Evolutionary conservation across 2,888 invertebrate genomes (phyloP), one percentile per base, ranked within the genome.

Genomic region (Drosophila nigricruria): DNA sequence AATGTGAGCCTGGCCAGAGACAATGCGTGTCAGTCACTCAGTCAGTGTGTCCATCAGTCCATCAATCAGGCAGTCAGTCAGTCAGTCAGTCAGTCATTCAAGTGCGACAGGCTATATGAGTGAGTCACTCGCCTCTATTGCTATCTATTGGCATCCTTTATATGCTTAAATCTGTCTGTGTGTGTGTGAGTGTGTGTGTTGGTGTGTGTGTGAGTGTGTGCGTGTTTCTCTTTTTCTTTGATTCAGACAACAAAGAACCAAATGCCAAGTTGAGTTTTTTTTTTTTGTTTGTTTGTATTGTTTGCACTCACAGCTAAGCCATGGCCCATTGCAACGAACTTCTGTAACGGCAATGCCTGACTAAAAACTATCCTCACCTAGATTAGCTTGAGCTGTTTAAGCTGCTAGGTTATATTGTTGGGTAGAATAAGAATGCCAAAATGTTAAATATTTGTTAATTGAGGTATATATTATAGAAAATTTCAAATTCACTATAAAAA

Each of bases 1-100:
- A 76, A 76, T 72, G 68, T 63, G 57, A 65, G 70, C 62, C 69
- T 70, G 78, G 30, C 59, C 49, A 58, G 69, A 74, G 66, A 89
- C 87, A 87, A 88, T 88, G 82, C 79, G 58, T 88, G 86, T 82
- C 86, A 86, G 73, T 75, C 74, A 59, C 64, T 67, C 79, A 40
- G 50, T 73, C 78, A 69, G 62, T 75, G 63, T 68, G 53, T 77
- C 75, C 49, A 34, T 69, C 70, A 66, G 47, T n/a, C 30, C 30
- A 49, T 74, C 72, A 42, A 23, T 61, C 68, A 47, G 52, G 60
- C 77, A 56, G 61, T 59, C 82, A 68, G 34, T 66, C 79, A 71
- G 66, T n/a, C 61, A 74, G 40, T 18, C 40, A 43, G 43, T 5
- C 23, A 43, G 42, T 61, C 69, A 65, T 64, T 73, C 74, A 80